Evolutionary conservation across 2,888 invertebrate species (phyloP), one percentile per base, ranked within the genome.

Genomic region (Mimas tiliae): DNA sequence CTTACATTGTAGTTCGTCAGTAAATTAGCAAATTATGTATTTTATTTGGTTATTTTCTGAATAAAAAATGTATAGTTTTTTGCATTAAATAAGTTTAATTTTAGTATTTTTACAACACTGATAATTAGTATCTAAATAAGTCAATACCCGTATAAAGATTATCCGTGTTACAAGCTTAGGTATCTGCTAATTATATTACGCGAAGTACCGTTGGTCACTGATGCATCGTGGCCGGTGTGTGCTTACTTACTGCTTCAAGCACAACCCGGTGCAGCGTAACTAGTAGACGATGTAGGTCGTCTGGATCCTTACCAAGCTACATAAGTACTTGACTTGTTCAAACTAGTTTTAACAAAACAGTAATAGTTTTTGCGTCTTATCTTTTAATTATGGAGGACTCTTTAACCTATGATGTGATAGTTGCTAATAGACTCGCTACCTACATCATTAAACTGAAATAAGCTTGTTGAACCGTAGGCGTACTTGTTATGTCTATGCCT

Each of bases 141-240:
- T 42, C 38, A 58, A 42, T 42, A 19, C 11, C 55, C 12, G 12
- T 63, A 38, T 50, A 50, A 51, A 34, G 16, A 34, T 12, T 50
- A 33, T 50, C 51, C 34, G 34, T 63, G 65, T 48, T 65, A 66
- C 47, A 63, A 55, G 62, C 45, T 52, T 21, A 67, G 68, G 66
- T 38, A 50, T 51, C 50, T 45, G 45, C 34, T 42, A 62, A 67
- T 73, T 72, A 72, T 70, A 72, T 72, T 73, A 66, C 62, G 66
- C 68, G 64, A 52, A 64, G 69, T 74, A 79, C 81, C 81, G 80
- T 80, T 82, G 77, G 67, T 74, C 70, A 74, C 75, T 73, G 74
- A 76, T 75, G 71, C 73, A 67, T 68, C 58, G 58, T 58, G 48
- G 69, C 67, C 64, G 72, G 48, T 58, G 34, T 69, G 68, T 65